Evolutionary conservation across 2,113 vertebrate species (phyloP), one percentile per base, ranked within the genome.

Genomic region (Bos javanicus): DNA sequence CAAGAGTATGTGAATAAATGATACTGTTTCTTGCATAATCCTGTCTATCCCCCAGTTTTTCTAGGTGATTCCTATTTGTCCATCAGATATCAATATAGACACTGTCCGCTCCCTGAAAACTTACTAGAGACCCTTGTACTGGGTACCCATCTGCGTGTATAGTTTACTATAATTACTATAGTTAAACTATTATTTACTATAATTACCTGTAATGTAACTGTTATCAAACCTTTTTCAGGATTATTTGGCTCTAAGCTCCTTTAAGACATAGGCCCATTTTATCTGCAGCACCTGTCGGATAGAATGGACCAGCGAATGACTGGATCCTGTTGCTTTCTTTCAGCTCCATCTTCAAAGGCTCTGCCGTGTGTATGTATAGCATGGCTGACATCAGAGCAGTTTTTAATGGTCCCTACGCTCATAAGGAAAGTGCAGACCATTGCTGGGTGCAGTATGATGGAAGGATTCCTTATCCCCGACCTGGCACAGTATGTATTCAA

Each of bases 261-360:
- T 57, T 39, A 62, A 46, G 52, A 82, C 28, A 56, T 13, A 48
- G 7, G 2, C 36, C 46, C 5, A 15, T 50, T 59, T 89, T 48
- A n/a, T 88, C 67, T 56, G 48, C 14, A 50, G 12, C 33, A 10
- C 64, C 17, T 81, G 0, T 62, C 28, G 21, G 15, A 46, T 12
- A 33, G 30, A 85, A 56, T 33, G 33, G 50, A 43, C 33, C 30
- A 11, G 17, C 28, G 19, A 95, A 39, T 78, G 43, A 95, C 3
- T 60, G 12, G 21, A 26, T 50, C 21, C 2, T 19, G 0, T 64
- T 90, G 6, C 90, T 62, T 94, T 97, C 23, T 98, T 97, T 71
- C 98, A 99, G 99, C 97, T 99, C 99, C 4, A 99, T 99, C 96
- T 99, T 99, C 99, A 99, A 99, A 97, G 99, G 99, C 94, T 99